phyloP scores from a whole-genome alignment of 2,113 vertebrate genomes.

The Steatornis caripensis region DNA sequence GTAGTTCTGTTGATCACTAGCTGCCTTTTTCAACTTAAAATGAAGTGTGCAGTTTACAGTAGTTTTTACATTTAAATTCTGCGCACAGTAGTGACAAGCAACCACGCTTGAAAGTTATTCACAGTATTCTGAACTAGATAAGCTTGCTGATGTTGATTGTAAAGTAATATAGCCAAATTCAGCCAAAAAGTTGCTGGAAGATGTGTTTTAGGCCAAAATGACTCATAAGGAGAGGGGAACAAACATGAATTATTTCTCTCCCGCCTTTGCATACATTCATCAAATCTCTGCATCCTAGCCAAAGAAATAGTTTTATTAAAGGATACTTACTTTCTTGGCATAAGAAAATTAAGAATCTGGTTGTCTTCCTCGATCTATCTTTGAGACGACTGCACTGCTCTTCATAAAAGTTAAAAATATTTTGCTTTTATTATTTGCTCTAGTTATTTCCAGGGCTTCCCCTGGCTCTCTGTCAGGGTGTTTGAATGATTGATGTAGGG shows the following conservation, averaged over 20 bases:
- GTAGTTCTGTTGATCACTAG: neutral
- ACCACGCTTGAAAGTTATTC: neutral
- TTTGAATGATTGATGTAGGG: neutral
- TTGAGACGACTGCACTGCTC: neutral
- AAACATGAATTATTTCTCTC: slow-evolving; percentile 53
- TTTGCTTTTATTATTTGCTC: neutral
- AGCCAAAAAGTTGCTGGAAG: slow-evolving; percentile 41
- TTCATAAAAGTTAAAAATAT: neutral
- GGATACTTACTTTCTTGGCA: too few species aligned
- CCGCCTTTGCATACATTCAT: slow-evolving; percentile 26
- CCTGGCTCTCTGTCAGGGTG: neutral
- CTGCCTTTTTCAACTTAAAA: neutral
- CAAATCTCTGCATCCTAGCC: neutral
- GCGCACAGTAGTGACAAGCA: neutral
- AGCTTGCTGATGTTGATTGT: neutral
- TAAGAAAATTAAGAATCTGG: neutral
- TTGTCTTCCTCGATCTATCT: slow-evolving; percentile 22
- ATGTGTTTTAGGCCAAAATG: slow-evolving; percentile 32
- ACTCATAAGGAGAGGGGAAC: slow-evolving; percentile 45
- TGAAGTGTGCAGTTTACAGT: neutral
- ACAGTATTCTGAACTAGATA: neutral
- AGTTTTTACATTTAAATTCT: neutral
- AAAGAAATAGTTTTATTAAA: slow-evolving; percentile 31
- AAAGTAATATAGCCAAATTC: neutral
- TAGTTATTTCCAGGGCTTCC: neutral